Evolutionary conservation across 2,113 vertebrate species (phyloP), one percentile per base, ranked within the genome.

Genomic region (Bubo scandiacus): DNA sequence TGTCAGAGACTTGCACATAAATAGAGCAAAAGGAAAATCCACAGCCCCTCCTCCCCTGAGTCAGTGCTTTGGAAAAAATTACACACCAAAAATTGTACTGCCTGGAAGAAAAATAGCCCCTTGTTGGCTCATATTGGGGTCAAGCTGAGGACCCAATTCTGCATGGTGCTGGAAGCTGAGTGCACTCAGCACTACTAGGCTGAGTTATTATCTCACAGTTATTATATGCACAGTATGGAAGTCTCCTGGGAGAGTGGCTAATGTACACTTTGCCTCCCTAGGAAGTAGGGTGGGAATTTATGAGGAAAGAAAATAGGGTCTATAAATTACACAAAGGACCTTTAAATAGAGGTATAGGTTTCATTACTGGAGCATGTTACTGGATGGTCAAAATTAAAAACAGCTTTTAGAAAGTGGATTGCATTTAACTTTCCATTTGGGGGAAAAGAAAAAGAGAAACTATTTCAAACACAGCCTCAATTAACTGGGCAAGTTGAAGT

Each of bases 381-480:
- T 61, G 12, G 34, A 87, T 30, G 26, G 66, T 16, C 91, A 95
- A 82, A 94, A 96, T 94, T 90, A 62, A 91, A 94, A 91, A 26
- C 92, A 90, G 81, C 78, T 86, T 84, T 81, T 61, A 87, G 61
- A 81, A 87, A 92, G 80, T 42, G 15, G 81, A 90, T 66, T 92
- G 65, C 18, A 45, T 85, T 96, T 87, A 91, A 75, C 57, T 95
- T 94, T 65, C 57, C 57, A 87, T 91, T 68, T 55, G 38, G 18
- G 26, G 49, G 19, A 29, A 61, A 36, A 71, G 65, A 71, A 70
- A 68, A 51, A 20, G 9, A 79, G 22, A 52, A 90, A 68, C 34
- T 8, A n/a, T 89, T 91, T 61, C 62, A 87, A 94, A 40, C 11
- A 59, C 47, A 95, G 71, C 9, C 73, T 82, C 36, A 27, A 22